Percentiles rank a stretch among this genome's conserved stretches.
phyloP scores from a whole-genome alignment of 2,888 invertebrate species.

The Podotricha telesiphe region DNA sequence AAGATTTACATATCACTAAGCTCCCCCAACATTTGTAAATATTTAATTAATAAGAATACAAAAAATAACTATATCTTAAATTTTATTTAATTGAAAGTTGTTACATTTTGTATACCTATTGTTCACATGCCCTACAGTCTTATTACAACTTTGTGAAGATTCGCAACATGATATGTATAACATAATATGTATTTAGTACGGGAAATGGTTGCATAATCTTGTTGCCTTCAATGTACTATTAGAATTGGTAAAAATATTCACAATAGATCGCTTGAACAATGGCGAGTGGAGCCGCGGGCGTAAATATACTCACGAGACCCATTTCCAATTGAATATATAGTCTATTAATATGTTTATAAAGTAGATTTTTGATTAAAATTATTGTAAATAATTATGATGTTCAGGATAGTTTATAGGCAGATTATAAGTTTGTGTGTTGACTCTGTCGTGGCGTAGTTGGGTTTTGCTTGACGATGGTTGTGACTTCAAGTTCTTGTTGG shows the following conservation, averaged over 20 bases:
- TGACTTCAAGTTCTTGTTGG: not conserved
- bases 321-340: not conserved
- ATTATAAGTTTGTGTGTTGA: conserved; percentile 5
- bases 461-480: not conserved
- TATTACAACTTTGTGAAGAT: conserved; percentile 19
- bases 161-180: conserved; percentile 16
- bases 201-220: conserved; percentile 40
- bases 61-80: too few species aligned
- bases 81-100: too few species aligned
- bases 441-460: not conserved
- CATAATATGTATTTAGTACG: conserved; percentile 32
- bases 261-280: conserved; percentile 52
- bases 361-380: not conserved
- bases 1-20: too few species aligned
- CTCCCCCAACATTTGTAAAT: too few species aligned
- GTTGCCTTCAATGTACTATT: conserved; percentile 43
- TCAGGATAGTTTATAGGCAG: conserved; percentile 1
- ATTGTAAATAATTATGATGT: conserved; percentile 15
- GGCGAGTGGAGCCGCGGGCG: conserved; percentile 52
- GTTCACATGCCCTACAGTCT: conserved; percentile 33
- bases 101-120: conserved; percentile 14
- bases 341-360: not conserved
- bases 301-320: conserved; percentile 2
- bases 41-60: too few species aligned
- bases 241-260: conserved; percentile 58